Percentiles rank a stretch among this genome's conserved stretches.
Evolutionary conservation across 2,888 invertebrate genomes (phyloP).

Genomic region (Scotopteryx bipunctaria): DNA sequence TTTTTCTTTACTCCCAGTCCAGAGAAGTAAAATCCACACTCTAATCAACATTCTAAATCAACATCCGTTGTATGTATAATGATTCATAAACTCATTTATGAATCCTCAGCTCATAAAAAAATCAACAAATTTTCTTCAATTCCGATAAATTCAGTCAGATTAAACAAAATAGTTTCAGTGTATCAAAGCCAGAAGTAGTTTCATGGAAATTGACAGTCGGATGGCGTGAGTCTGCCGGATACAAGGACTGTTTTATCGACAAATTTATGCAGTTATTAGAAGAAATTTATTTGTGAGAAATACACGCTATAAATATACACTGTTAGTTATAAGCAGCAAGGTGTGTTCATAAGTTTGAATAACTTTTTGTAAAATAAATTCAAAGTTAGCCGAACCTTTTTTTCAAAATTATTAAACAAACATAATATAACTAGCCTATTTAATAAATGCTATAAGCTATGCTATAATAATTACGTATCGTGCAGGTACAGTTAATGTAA

Average conservation of each 20-base stretch:
- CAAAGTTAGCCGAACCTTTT: too few species aligned
- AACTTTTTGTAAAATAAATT: too few species aligned
- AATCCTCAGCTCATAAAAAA: slow-evolving; percentile 1
- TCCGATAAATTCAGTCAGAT: background rate
- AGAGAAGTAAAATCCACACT: too few species aligned
- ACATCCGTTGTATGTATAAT: slow-evolving; percentile 6
- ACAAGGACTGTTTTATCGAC: slow-evolving; percentile 76
- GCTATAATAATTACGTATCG: too few species aligned
- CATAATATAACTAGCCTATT: too few species aligned
- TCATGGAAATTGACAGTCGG: slow-evolving; percentile 59
- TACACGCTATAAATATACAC: slow-evolving; percentile 38
- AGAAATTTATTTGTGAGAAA: slow-evolving; percentile 59
- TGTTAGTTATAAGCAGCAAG: too few species aligned
- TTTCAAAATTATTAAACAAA: too few species aligned
- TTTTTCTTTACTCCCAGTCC: too few species aligned
- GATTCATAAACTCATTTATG: slow-evolving; percentile 1
- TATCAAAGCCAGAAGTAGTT: slow-evolving; percentile 29
- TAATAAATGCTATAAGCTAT: too few species aligned
- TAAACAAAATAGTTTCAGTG: background rate
- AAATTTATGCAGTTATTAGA: slow-evolving; percentile 80
- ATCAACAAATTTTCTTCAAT: slow-evolving; percentile 6
- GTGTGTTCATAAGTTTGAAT: too few species aligned
- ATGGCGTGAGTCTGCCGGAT: slow-evolving; percentile 68
- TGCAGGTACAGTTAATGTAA: too few species aligned
- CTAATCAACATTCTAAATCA: too few species aligned